Percentiles rank a stretch among this genome's conserved stretches.
These are phyloP conservation scores for Phainopepla nitens DNA, from an alignment of 2,113 vertebrate genomes.

Conservation along the genomic window DNA sequence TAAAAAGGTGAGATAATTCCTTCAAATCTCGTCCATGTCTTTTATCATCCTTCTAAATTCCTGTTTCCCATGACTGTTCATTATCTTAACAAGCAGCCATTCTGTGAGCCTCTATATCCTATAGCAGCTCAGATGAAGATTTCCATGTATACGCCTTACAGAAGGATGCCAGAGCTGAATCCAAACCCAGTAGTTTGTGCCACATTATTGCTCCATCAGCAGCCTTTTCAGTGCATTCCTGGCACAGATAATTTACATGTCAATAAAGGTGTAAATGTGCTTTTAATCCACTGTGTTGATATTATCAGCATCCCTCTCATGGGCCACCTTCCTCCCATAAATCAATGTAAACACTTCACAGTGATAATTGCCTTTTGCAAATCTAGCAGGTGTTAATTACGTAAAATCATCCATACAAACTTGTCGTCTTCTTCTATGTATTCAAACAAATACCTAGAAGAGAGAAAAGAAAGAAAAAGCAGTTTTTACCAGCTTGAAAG, in stretches of 20 bases:
- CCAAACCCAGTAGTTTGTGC: constrained; percentile 56
- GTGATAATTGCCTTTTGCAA: constrained; percentile 58
- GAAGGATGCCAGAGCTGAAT: constrained; percentile 55
- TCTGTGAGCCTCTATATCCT: constrained; percentile 8
- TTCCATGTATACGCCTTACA: constrained; percentile 51
- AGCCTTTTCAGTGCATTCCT: constrained; percentile 68
- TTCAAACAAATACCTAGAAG: constrained; percentile 61
- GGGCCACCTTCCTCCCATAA: constrained; percentile 70
- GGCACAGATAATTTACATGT: constrained; percentile 72
- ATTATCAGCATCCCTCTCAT: constrained; percentile 74
- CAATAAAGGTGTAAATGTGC: constrained; percentile 76
- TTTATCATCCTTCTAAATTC: constrained; percentile 30
- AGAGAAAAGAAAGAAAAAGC: background rate
- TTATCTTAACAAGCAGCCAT: constrained; percentile 44
- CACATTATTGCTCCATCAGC: constrained; percentile 72
- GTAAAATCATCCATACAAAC: constrained; percentile 40
- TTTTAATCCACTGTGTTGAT: constrained; percentile 74
- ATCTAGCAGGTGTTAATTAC: constrained; percentile 61
- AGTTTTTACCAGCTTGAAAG: constrained; percentile 11
- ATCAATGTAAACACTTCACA: constrained; percentile 68
- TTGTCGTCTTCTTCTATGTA: constrained; percentile 61
- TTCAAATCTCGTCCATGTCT: constrained; percentile 64
- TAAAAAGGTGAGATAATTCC: background rate
- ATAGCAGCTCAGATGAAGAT: constrained; percentile 59
- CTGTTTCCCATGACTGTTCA: constrained; percentile 29